Evolutionary conservation across 2,888 invertebrate genomes (phyloP), one percentile per base, ranked within the genome.

Genomic region (Homarus gammarus): DNA sequence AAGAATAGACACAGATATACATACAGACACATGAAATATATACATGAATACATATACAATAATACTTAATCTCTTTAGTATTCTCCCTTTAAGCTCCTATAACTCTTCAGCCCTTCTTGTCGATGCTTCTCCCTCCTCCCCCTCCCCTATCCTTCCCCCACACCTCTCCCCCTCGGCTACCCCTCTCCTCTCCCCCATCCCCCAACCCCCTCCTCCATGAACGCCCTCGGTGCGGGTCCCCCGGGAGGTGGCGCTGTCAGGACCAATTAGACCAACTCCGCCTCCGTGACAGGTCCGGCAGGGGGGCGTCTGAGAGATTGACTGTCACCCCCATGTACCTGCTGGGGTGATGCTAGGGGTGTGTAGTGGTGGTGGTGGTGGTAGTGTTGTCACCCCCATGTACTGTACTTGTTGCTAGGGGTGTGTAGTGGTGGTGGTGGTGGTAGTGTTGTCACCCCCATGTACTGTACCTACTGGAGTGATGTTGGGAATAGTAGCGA

Each of bases 301-400:
- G 64, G 83, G 83, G 82, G 72, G 72, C 83, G 44, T 10, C 51
- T 40, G 83, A 49, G 83, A 83, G 83, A 83, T 83, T 83, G 83
- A 83, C 72, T 70, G 83, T 83, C 83, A 79, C 56, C 78, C 78
- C 33, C 51, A 61, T 38, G 61, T 56, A 38, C 6, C 18, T n/a
- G 33, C n/a, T n/a, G 61, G 49, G 56, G 38, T 10, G 75, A 44
- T 2, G 31, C 12, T n/a, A 44, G n/a, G n/a, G n/a, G n/a, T n/a
- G n/a, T n/a, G 44, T 44, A 44, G 44, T 44, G 44, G 12, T 44
- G 6, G 44, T 44, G 44, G 44, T 44, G 44, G 44, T 44, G 44
- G 44, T 5, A 44, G 44, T n/a, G n/a, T n/a, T n/a, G n/a, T n/a
- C n/a, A n/a, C n/a, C n/a, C n/a, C n/a, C n/a, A n/a, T n/a, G n/a